These are phyloP conservation scores for Cyphomyrus discorhynchus DNA, from an alignment of 2,113 vertebrate species.

Conservation along the genomic window DNA sequence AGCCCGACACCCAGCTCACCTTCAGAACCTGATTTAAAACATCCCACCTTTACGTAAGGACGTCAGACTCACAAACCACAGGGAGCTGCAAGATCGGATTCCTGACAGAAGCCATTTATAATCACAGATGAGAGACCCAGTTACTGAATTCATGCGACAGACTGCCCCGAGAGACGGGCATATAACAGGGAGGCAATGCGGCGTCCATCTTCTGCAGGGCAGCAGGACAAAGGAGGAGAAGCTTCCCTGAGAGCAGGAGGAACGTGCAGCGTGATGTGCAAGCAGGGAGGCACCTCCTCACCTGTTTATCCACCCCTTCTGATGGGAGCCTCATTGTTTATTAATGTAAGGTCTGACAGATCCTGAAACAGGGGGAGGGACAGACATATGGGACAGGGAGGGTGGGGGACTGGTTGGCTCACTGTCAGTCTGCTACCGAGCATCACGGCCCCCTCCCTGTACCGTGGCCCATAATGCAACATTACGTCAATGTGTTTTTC, in stretches of 20 bases:
- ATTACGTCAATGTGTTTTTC: background rate
- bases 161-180: background rate
- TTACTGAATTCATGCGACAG: background rate
- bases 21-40: background rate
- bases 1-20: background rate
- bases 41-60: background rate
- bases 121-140: background rate
- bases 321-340: background rate
- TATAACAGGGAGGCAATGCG: background rate
- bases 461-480: constrained; percentile 24
- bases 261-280: background rate
- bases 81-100: background rate
- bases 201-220: background rate
- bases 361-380: background rate
- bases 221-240: background rate
- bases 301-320: background rate
- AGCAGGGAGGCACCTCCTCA: background rate
- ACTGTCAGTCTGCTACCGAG: background rate
- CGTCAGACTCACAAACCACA: background rate
- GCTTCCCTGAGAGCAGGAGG: background rate
- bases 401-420: background rate
- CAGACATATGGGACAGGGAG: background rate
- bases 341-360: background rate
- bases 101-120: background rate
- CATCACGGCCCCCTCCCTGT: background rate